Base-by-base conservation (phyloP, 2,113 vertebrate species). In the Murina feae region DNA sequence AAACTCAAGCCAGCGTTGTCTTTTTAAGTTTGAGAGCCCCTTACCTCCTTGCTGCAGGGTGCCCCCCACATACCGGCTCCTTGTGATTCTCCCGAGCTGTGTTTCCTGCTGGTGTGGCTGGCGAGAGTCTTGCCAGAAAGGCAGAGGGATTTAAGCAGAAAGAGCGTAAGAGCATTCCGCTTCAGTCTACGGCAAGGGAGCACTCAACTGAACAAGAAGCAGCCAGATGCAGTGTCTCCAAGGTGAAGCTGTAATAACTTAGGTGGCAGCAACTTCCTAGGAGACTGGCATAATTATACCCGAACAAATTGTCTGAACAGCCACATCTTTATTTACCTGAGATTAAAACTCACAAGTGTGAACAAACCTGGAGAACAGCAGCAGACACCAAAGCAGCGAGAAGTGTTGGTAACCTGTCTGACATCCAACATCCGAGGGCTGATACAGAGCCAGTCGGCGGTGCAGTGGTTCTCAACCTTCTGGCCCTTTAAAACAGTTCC, bases 291-390 rank as follows among this genome's bases (percentile, higher is more conserved):
- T 96, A 97, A 96, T 97, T 95, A 96, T 83, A 92, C 42, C 86
- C 91, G 95, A 96, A 97, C 96, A 97, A 97, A 97, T 96, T 88
- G 95, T 95, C 90, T 92, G 68, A 97, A 92, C 79, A 96, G 78
- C 89, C 85, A 85, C 78, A 75, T 94, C 92, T 97, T 97, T 97
- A 97, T 95, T 97, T 97, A 86, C 82, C 83, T 53, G 90, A 97
- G 95, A 97, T 97, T 96, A 93, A 95, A 90, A 90, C 65, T 95
- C 88, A 90, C 88, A 63, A 83, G 69, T 92, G 30, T 83, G 90
- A 95, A 32, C 55, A 86, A 94, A 90, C 55, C 53, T 5, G 28
- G 69, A 66, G 68, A 90, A 71, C 63, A 75, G 25, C 30, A 49
- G 42, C 66, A 13, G 30, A 37, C 72, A 60, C n/a, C 72, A 47